Conservation (phyloP, 2,888 invertebrate genomes). For the Periphyllus acericola region DNA sequence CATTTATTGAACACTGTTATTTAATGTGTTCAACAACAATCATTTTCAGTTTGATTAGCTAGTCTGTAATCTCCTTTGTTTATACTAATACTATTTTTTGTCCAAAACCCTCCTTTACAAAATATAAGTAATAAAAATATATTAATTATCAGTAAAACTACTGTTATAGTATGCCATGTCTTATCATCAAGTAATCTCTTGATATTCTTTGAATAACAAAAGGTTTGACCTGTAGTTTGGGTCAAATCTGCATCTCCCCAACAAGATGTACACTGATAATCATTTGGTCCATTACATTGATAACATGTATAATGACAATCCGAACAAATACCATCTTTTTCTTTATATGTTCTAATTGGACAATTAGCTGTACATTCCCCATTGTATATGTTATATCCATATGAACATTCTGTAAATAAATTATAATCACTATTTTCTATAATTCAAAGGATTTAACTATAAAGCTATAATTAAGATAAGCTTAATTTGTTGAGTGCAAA, state of each 20-base stretch:
- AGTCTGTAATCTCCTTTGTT: constrained; percentile 44
- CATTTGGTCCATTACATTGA: constrained; percentile 76
- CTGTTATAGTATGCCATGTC: constrained; percentile 68
- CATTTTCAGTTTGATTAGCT: constrained; percentile 47
- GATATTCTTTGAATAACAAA: constrained; percentile 71
- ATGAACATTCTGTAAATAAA: constrained; percentile 75
- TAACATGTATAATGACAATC: constrained; percentile 82
- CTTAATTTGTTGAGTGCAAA: constrained; percentile 37
- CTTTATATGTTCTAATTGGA: constrained; percentile 67
- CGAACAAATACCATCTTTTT: constrained; percentile 68
- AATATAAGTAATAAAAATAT: constrained; percentile 55
- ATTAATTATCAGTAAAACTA: constrained; percentile 27
- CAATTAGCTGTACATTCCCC: constrained; percentile 74
- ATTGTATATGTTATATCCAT: constrained; percentile 73
- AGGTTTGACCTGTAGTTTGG: constrained; percentile 65
- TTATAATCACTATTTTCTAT: constrained; percentile 65
- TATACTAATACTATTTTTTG: neutral
- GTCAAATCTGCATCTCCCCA: constrained; percentile 70
- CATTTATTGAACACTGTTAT: too few relatives aligned
- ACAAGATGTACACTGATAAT: constrained; percentile 77
- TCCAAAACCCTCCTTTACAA: constrained; percentile 29
- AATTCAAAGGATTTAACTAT: neutral
- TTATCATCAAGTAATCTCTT: constrained; percentile 69
- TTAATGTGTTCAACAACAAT: too few relatives aligned
- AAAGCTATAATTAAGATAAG: constrained; percentile 8